Base-by-base conservation (phyloP, 2,113 vertebrate genomes). In the Engraulis encrasicolus region DNA sequence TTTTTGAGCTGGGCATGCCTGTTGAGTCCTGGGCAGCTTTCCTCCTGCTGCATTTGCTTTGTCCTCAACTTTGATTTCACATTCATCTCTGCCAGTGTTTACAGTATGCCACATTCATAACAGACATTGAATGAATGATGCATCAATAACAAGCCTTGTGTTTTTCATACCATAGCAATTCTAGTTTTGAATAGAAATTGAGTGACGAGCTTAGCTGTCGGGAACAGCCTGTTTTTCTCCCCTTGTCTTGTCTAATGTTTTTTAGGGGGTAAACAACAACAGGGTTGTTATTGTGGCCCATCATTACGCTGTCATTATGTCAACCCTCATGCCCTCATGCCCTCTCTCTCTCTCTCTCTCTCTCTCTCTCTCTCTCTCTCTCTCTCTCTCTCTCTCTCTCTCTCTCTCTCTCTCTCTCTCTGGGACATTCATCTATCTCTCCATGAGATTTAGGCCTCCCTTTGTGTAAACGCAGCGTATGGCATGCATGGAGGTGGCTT, bases 241-340 rank as follows among this genome's bases (percentile, higher is more conserved):
- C 66, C 66, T 15, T 14, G 31, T 31, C 12, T 34, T 74, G 34
- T 74, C 27, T 15, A 14, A 74, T 74, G 66, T 34, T 17, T 74
- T 74, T 74, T 74, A n/a, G n/a, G n/a, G n/a, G n/a, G 66, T 74
- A 74, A 74, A 74, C 66, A 74, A 14, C 66, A 74, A 14, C 27
- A 11, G 12, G 27, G 31, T 34, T 34, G 66, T 31, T 74, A 15
- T 6, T 74, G 66, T 74, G 12, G n/a, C 27, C 27, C 66, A 15
- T 31, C 66, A 31, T 74, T 23, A 45, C 9, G 40, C 4, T n/a
- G 40, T 5, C 40, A 45, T 45, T 9, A 45, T 45, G 40, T n/a
- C 40, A 45, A 45, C 40, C 40, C 40, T 9, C 40, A 3, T 45
- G 40, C 40, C 40, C 40, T n/a, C n/a, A n/a, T n/a, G n/a, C n/a